These are phyloP conservation scores for Cottoperca gobio DNA, from an alignment of 2,797 vertebrate genomes.

Conservation along the genomic window DNA sequence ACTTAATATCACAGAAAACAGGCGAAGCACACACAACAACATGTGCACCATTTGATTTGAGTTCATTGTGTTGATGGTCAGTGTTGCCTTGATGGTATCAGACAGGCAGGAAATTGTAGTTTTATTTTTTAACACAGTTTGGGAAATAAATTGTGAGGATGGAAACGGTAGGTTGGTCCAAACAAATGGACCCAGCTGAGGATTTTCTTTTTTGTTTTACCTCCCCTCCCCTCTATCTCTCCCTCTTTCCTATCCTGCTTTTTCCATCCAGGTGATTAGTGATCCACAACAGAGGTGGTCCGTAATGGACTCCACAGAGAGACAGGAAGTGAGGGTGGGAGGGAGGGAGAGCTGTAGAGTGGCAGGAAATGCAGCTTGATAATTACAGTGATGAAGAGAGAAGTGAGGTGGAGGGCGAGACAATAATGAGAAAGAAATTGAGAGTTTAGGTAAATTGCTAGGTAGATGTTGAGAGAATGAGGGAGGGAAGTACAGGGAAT, in stretches of 20 bases:
- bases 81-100: constrained; percentile 47
- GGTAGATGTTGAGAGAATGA: constrained; percentile 34
- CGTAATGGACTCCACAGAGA: constrained; percentile 51
- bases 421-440: constrained; percentile 61
- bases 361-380: constrained; percentile 54
- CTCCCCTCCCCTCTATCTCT: constrained; percentile 9
- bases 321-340: constrained; percentile 43
- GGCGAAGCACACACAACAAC: neutral
- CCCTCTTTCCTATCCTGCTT: constrained; percentile 29
- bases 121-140: constrained; percentile 50
- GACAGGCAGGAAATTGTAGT: constrained; percentile 62
- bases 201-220: constrained; percentile 1
- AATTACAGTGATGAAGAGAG: constrained; percentile 51
- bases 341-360: constrained; percentile 31
- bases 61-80: constrained; percentile 39
- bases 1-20: neutral
- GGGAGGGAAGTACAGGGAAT: constrained; percentile 12
- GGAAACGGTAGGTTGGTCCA: constrained; percentile 14
- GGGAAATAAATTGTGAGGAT: constrained; percentile 9
- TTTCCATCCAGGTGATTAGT: constrained; percentile 51
- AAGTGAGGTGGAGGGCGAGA: constrained; percentile 34
- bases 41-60: constrained; percentile 13
- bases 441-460: constrained; percentile 47
- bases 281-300: constrained; percentile 52
- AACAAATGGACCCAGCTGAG: constrained; percentile 34